Evolutionary conservation across 2,113 vertebrate species (phyloP), one percentile per base, ranked within the genome.

Genomic region (Xiphias gladius): DNA sequence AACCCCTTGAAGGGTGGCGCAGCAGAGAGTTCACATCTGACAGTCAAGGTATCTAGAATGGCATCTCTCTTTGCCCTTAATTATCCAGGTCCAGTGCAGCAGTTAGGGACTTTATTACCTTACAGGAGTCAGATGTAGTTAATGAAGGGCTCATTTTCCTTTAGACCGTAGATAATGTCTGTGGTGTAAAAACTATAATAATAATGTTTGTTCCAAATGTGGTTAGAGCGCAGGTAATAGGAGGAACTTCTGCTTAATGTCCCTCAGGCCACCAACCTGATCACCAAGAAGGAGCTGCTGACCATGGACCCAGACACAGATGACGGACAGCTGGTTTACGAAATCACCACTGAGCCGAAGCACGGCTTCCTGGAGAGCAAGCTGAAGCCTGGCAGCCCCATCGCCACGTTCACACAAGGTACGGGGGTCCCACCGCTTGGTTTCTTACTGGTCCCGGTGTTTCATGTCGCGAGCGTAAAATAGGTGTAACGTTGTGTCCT

Each of bases 261-360:
- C 69, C 93, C 90, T 35, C 89, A 99, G 98, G 96, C 97, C 43
- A 96, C 96, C 79, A 99, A 97, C 88, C 80, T 98, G 65, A 99
- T 99, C 94, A 96, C 95, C 46, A 99, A 97, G 95, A 99, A 98
- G 90, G 98, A 99, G 91, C 95, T 99, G 72, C 94, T 98, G 92
- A 97, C 96, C 0, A 85, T 95, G 72, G 98, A 99, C 75, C 97
- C 97, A 0, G 98, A 99, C 95, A 99, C 98, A 0, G 96, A 97
- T 1, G 97, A 97, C 75, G 90, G 84, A 0, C 97, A 97, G 83
- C 96, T 99, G 82, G 88, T 96, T 76, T 99, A 99, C 26, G 96
- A 99, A 80, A 87, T 99, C 86, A 97, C 96, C 0, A 22, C 78
- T 0, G 87, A 91, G 54, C 96, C 98, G 6, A 96, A 91, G 50